These are phyloP conservation scores for Macrobrachium nipponense DNA, from an alignment of 1,140 invertebrate genomes.

Conservation along the genomic window DNA sequence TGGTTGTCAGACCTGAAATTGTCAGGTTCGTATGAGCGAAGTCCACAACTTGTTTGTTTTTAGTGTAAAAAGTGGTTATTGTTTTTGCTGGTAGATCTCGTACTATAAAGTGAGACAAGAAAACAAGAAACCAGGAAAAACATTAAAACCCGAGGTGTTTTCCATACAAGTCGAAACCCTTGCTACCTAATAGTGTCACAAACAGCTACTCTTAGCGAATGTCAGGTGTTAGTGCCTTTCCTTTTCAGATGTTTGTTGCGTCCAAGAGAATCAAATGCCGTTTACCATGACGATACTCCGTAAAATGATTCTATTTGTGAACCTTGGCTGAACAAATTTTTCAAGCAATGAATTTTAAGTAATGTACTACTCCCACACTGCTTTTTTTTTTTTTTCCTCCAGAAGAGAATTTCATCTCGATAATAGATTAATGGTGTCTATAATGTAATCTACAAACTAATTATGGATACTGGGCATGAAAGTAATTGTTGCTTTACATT, in stretches of 20 bases:
- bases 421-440: too few relatives aligned
- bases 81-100: too few relatives aligned
- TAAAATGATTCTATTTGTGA: neutral
- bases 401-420: too few relatives aligned
- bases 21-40: neutral
- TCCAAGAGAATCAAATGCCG: constrained; percentile 28
- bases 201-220: constrained; percentile 28
- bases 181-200: neutral
- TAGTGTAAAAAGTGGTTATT: too few relatives aligned
- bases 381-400: too few relatives aligned
- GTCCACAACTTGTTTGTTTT: too few relatives aligned
- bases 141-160: neutral
- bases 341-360: too few relatives aligned
- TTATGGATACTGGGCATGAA: too few relatives aligned
- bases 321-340: neutral
- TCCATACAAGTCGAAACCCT: neutral
- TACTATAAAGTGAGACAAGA: neutral
- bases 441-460: too few relatives aligned
- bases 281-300: neutral
- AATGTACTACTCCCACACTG: too few relatives aligned
- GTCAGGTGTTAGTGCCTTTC: constrained; percentile 55
- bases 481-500: too few relatives aligned
- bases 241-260: constrained; percentile 43
- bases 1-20: neutral
- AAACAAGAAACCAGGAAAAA: neutral